Evolutionary conservation across 2,113 vertebrate genomes (phyloP).

Genomic region (Ia io): DNA sequence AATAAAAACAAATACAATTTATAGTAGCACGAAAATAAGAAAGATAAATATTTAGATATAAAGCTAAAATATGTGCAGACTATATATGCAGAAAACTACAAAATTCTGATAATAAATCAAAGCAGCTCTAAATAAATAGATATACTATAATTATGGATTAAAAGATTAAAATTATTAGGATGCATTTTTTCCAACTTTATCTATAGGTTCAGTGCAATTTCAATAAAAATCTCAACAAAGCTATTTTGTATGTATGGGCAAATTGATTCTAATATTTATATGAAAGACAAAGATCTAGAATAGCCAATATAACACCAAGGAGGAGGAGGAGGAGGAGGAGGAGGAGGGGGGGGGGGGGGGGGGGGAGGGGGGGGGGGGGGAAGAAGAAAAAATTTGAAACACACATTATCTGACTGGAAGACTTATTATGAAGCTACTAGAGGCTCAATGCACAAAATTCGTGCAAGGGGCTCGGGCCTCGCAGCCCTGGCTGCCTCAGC

Average conservation of each 20-base stretch:
- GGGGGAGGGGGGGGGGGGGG: too few species aligned
- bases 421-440: background rate
- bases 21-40: background rate
- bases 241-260: background rate
- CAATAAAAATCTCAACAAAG: background rate
- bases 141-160: background rate
- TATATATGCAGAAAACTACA: background rate
- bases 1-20: background rate
- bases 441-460: too few species aligned
- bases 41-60: background rate
- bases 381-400: background rate
- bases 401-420: background rate
- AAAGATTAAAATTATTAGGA: background rate
- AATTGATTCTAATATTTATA: background rate
- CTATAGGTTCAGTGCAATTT: background rate
- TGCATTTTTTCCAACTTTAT: background rate
- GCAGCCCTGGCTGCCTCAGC: too few species aligned
- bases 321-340: too few species aligned
- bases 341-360: too few species aligned
- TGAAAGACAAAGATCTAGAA: background rate
- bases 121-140: background rate
- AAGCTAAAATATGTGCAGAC: background rate
- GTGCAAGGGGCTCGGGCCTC: too few species aligned
- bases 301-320: background rate
- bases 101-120: background rate